Evolutionary conservation across 2,888 invertebrate species (phyloP).

Genomic region (Caenorhabditis afra): DNA sequence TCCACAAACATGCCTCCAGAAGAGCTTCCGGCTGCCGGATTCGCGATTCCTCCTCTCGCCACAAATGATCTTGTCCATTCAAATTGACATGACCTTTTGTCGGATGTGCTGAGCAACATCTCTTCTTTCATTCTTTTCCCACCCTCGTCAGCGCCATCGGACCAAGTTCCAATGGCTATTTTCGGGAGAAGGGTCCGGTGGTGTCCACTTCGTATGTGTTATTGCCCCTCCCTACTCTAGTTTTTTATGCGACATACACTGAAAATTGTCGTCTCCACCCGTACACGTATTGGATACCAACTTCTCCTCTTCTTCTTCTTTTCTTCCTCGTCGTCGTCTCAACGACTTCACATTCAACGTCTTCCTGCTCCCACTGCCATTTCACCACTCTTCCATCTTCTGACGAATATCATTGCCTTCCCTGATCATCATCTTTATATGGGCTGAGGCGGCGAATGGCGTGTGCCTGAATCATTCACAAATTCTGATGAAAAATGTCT

Average conservation of each 20-base stretch:
- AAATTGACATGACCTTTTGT: conserved; percentile 57
- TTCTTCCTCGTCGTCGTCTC: too few relatives aligned
- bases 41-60: conserved; percentile 3
- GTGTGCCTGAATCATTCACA: too few relatives aligned
- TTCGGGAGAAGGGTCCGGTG: too few relatives aligned
- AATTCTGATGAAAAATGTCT: too few relatives aligned
- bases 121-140: conserved; percentile 17
- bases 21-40: conserved; percentile 22
- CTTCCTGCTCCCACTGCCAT: conserved; percentile 15
- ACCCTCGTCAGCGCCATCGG: neutral
- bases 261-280: too few relatives aligned
- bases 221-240: too few relatives aligned
- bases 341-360: too few relatives aligned
- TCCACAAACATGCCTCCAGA: conserved; percentile 6
- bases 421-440: neutral
- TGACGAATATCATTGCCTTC: conserved; percentile 8
- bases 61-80: conserved; percentile 40
- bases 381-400: neutral
- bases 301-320: too few relatives aligned
- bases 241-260: too few relatives aligned
- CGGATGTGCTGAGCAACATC: conserved; percentile 58
- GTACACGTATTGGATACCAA: too few relatives aligned
- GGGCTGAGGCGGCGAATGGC: too few relatives aligned
- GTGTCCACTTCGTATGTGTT: too few relatives aligned
- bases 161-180: neutral